Base-by-base conservation (phyloP, 2,888 invertebrate species). In the Sarcophaga subvicina region DNA sequence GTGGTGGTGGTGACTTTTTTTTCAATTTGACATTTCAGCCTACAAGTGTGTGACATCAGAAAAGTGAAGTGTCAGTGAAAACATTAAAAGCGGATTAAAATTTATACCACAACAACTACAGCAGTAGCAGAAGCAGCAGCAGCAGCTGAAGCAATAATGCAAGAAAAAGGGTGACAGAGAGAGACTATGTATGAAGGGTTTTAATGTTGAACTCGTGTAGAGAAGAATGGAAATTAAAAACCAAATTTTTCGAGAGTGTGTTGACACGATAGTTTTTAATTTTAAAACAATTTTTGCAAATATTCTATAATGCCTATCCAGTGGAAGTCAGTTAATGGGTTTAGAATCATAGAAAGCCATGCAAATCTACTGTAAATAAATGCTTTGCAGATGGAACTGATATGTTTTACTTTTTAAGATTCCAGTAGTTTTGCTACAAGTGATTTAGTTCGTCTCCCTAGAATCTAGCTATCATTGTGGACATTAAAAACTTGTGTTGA, bases 31-130 rank as follows among this genome's bases (percentile, higher is more conserved):
- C 91, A 91, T 91, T 91, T 90, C 91, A 91, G 91, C 91, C 91
- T 91, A 90, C 80, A 88, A 88, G 89, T 83, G 84, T 87, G 86
- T 91, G 91, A 90, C 91, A 90, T 84, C 84, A 66, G 78, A 87
- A 87, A 87, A 86, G 83, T 86, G 90, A 91, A 91, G 92, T 91
- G 91, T 91, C 91, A 90, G 91, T 92, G 92, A 91, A 92, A 92
- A 92, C 91, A 92, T 92, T 91, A 91, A 92, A 92, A 92, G 91
- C 91, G 91, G 92, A 92, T 92, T 92, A 91, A 92, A 91, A 92
- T 91, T 91, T 90, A 91, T 91, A 90, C 90, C 81, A 85, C 81
- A 90, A 89, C 89, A 83, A 79, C 37, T 81, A 71, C 82, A 83
- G 37, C 66, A 71, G 64, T 49, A 77, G 71, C 72, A 72, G 8